Evolutionary conservation across 2,113 vertebrate species (phyloP).

Genomic region (Trematocara unimaculatum): DNA sequence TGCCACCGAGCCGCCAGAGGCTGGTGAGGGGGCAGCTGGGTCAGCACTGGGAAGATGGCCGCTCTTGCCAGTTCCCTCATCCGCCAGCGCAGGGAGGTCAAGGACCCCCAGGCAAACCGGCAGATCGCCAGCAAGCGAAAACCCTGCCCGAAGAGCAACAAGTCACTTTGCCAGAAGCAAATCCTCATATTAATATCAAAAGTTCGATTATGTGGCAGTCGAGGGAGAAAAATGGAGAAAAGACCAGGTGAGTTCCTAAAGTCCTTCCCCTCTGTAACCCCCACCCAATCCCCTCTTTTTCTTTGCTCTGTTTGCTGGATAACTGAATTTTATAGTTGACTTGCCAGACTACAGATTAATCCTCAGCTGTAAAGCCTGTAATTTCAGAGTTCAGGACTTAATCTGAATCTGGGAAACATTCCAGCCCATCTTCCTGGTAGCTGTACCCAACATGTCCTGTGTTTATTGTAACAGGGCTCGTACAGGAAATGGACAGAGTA

Average conservation of each 20-base stretch:
- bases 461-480: not conserved
- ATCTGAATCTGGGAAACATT: constrained; percentile 51
- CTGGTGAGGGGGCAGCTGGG: constrained; percentile 52
- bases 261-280: not conserved
- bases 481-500: not conserved
- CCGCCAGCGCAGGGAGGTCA: constrained; percentile 84
- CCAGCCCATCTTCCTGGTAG: constrained; percentile 26
- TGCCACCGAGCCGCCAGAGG: constrained; percentile 43
- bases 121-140: constrained; percentile 82
- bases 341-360: constrained; percentile 57
- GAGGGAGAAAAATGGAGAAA: constrained; percentile 76
- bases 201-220: constrained; percentile 84
- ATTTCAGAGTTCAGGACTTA: constrained; percentile 45
- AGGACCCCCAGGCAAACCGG: constrained; percentile 80
- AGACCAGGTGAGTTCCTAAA: constrained; percentile 75
- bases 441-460: not conserved
- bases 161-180: constrained; percentile 89
- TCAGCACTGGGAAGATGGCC: constrained; percentile 76
- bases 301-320: constrained; percentile 2
- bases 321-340: constrained; percentile 29
- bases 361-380: constrained; percentile 44
- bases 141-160: constrained; percentile 85
- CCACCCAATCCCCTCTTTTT: not conserved
- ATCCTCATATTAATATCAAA: constrained; percentile 87
- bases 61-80: constrained; percentile 88